Base-by-base conservation (phyloP, 2,888 invertebrate genomes). In the Vannuccia rotundouncinata region DNA sequence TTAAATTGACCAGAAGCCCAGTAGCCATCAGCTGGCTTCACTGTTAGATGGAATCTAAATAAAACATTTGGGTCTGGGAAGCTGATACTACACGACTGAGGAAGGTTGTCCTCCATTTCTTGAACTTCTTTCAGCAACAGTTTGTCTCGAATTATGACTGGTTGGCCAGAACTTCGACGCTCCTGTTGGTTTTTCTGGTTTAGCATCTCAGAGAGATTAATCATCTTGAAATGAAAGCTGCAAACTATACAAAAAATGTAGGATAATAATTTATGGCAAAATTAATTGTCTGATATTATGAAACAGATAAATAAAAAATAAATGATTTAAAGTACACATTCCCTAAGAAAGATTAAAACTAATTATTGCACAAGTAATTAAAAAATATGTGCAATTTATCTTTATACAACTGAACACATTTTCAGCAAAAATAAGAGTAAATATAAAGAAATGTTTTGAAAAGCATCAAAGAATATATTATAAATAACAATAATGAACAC, bases 1-100 rank as follows among this genome's bases (percentile, higher is more conserved):
- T 91, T 91, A 89, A 95, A 97, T 84, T 90, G 91, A 45, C 96
- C 96, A 80, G 93, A 93, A 85, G 91, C 90, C 94, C 95, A 96
- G 86, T 92, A 92, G 0, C 95, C 95, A 89, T 95, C 94, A 83
- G 93, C 93, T 0, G 95, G 94, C 81, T 91, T 89, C 80, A 95
- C 92, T 76, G 91, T 91, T 83, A 96, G 89, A 66, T 90, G 90
- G 87, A 96, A 95, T 85, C 92, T 92, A 87, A 92, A 92, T 78
- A 95, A 90, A 84, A 91, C 90, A 87, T 95, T 92, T 31, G 93
- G 93, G 89, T 95, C 93, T 81, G 92, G 92, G 86, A 95, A 95
- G 84, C 90, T 82, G 25, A 93, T 91, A 86, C 91, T 91, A 89
- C 95, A 95, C 17, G 93, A 93, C 81, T 90, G 88, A 29, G 95